A percentile compares a stretch with the other conserved stretches of the same genome.
phyloP scores from a whole-genome alignment of 30 jellyfish, hydroid and myxozoan species.

The Catostylus mosaicus region DNA sequence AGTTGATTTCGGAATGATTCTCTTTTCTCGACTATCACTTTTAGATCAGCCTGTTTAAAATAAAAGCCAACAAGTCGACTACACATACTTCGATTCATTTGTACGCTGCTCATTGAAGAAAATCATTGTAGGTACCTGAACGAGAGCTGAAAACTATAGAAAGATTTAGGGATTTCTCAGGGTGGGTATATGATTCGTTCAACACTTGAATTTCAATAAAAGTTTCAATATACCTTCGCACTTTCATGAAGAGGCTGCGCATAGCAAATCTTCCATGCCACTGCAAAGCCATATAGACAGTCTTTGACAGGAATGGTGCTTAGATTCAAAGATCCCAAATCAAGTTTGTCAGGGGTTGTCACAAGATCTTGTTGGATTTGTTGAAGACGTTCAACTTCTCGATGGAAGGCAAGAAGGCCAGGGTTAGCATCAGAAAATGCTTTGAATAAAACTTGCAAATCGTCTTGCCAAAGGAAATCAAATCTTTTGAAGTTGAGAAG shows the following conservation, averaged over 20 bases:
- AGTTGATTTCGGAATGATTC: conserved; percentile 70
- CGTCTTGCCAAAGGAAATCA: conserved; percentile 86
- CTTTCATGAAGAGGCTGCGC: conserved; percentile 72
- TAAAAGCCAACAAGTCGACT: no score
- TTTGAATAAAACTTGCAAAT: conserved; percentile 58
- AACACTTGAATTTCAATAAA: no score
- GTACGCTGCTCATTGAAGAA: no score
- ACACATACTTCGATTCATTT: no score
- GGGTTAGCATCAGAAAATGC: conserved; percentile 77
- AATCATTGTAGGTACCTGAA: no score
- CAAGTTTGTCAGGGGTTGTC: conserved; percentile 43
- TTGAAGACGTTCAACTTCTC: conserved; percentile 80
- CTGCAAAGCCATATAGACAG: conserved; percentile 70
- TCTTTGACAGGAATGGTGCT: conserved; percentile 74
- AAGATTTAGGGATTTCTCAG: no score
- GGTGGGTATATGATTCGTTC: no score
- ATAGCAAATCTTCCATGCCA: conserved; percentile 89
- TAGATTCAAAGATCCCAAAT: conserved; percentile 56
- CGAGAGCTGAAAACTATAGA: no score
- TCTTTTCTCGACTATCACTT: conserved; percentile 63
- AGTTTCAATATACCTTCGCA: conserved; percentile 65
- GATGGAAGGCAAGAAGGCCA: conserved; percentile 62
- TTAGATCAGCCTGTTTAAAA: conserved; percentile 65
- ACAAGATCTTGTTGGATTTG: conserved; percentile 56
- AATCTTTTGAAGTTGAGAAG: conserved; percentile 62